Conservation (phyloP, 2,888 invertebrate genomes). For the Marronus borbonicus region DNA sequence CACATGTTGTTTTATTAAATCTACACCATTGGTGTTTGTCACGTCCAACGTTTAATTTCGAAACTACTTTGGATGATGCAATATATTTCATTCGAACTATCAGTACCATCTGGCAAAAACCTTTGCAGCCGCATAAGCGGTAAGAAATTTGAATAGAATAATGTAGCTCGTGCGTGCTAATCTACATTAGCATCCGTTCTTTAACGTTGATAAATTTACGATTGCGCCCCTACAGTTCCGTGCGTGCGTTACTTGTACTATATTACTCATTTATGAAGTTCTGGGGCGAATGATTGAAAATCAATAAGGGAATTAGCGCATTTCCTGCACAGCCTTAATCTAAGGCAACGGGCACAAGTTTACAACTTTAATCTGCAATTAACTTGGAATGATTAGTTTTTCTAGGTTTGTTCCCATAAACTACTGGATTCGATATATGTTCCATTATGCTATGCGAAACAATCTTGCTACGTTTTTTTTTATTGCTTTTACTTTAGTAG, state of each 20-base stretch:
- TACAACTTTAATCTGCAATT: slow-evolving; percentile 1
- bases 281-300: background rate
- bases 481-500: too few species aligned
- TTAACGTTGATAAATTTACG: background rate
- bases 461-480: too few species aligned
- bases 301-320: background rate
- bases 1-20: too few species aligned
- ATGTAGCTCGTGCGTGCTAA: background rate
- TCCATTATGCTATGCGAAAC: too few species aligned
- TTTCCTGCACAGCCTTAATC: slow-evolving; percentile 1
- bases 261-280: slow-evolving; percentile 7
- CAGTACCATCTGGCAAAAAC: too few species aligned
- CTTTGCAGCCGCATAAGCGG: too few species aligned
- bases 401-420: too few species aligned
- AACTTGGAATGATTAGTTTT: background rate
- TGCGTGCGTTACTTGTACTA: background rate
- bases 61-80: too few species aligned
- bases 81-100: too few species aligned
- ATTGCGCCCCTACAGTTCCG: background rate
- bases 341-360: background rate
- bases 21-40: too few species aligned
- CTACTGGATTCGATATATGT: too few species aligned
- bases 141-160: background rate
- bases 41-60: too few species aligned
- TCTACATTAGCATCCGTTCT: background rate